A percentile compares a stretch with the other conserved stretches of the same genome.
Evolutionary conservation across 2,797 vertebrate species (phyloP).

Genomic region (Podargus strigoides): DNA sequence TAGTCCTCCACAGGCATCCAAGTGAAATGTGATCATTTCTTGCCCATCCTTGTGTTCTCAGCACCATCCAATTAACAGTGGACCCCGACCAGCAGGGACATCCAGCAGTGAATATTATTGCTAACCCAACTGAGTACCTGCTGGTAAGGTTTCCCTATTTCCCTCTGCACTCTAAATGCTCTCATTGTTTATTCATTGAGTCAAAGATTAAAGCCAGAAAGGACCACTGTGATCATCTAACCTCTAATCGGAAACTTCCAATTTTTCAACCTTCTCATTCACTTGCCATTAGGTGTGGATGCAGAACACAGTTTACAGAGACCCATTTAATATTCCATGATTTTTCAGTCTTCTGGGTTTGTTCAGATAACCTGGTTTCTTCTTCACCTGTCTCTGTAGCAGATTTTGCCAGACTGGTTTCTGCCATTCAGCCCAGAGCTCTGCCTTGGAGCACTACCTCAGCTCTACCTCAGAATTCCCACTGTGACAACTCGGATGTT

Average conservation of each 20-base stretch:
- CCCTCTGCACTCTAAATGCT: slow-evolving; percentile 35
- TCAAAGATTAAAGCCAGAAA: slow-evolving; percentile 48
- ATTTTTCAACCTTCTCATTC: neutral
- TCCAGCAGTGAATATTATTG: slow-evolving; percentile 56
- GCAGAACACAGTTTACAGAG: neutral
- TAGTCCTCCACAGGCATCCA: slow-evolving; percentile 4
- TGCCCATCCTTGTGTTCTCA: slow-evolving; percentile 13
- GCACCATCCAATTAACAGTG: slow-evolving; percentile 45
- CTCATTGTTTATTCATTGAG: slow-evolving; percentile 64
- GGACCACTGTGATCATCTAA: slow-evolving; percentile 35
- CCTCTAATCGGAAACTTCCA: slow-evolving; percentile 29
- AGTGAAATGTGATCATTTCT: slow-evolving; percentile 39
- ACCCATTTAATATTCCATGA: neutral
- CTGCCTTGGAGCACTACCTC: rapidly evolving
- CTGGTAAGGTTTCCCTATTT: slow-evolving; percentile 42
- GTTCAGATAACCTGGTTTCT: neutral
- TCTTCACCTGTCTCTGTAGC: neutral
- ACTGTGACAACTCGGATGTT: neutral
- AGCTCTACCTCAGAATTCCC: neutral
- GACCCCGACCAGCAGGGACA: slow-evolving; percentile 30
- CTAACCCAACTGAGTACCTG: slow-evolving; percentile 40
- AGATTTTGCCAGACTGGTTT: neutral
- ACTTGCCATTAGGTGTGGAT: neutral
- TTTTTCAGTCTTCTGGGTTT: neutral
- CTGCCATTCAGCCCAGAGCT: neutral